These are phyloP conservation scores for Volucella bombylans DNA, from an alignment of 2,888 invertebrate genomes.

Conservation along the genomic window DNA sequence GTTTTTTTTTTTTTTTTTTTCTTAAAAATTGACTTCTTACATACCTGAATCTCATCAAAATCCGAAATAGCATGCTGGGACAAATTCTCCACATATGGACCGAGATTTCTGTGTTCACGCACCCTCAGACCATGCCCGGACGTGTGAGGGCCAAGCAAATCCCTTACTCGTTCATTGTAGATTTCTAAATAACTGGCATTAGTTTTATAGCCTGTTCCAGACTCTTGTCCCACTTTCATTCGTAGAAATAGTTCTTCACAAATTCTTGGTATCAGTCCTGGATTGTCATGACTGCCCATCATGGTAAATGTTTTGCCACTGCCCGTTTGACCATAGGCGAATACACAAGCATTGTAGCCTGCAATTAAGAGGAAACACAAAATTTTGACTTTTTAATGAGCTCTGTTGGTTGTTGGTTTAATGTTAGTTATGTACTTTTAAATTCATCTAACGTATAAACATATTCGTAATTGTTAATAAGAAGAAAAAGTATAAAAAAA, in stretches of 20 bases:
- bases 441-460: slow-evolving; percentile 12
- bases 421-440: background rate
- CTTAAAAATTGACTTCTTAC: slow-evolving; percentile 83
- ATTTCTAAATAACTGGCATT: slow-evolving; percentile 94
- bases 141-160: slow-evolving; percentile 85
- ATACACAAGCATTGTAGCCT: slow-evolving; percentile 93
- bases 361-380: slow-evolving; percentile 15
- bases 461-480: background rate
- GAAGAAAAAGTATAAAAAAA: slow-evolving; percentile 32
- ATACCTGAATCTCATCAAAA: slow-evolving; percentile 90
- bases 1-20: no score
- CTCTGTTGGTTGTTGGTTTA: background rate
- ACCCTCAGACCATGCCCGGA: slow-evolving; percentile 89
- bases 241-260: slow-evolving; percentile 92
- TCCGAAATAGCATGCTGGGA: slow-evolving; percentile 93
- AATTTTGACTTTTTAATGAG: slow-evolving; percentile 10
- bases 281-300: slow-evolving; percentile 92
- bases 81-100: slow-evolving; percentile 93
- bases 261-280: slow-evolving; percentile 92
- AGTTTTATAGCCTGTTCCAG: slow-evolving; percentile 91
- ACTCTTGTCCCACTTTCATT: slow-evolving; percentile 91
- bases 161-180: slow-evolving; percentile 92
- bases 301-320: slow-evolving; percentile 96
- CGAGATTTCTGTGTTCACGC: slow-evolving; percentile 90
- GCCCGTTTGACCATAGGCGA: slow-evolving; percentile 95